These are phyloP conservation scores for Lasioglossum pauxillum DNA, from an alignment of 2,888 invertebrate species.

Conservation along the genomic window DNA sequence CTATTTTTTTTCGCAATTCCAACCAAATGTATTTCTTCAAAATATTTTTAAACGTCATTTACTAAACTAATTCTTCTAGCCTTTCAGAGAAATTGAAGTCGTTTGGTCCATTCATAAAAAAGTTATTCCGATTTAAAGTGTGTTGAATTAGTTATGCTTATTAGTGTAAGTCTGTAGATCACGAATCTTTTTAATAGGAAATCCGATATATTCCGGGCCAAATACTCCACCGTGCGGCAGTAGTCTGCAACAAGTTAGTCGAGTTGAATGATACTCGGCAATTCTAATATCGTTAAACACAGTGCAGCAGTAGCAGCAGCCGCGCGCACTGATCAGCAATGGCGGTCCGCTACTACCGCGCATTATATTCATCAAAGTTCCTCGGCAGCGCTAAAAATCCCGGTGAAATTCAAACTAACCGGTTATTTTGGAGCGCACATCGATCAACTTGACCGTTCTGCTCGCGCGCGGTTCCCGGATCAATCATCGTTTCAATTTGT, in stretches of 20 bases:
- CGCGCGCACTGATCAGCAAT: neutral
- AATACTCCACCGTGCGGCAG: neutral
- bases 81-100: too few species aligned
- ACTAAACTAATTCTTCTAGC: too few species aligned
- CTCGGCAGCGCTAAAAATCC: neutral
- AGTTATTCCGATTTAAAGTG: too few species aligned
- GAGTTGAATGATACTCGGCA: neutral
- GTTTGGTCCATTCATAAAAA: too few species aligned
- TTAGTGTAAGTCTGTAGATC: too few species aligned
- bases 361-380: neutral
- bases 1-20: too few species aligned
- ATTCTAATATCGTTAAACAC: neutral
- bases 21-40: too few species aligned
- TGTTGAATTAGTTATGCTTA: too few species aligned
- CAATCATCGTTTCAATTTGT: neutral
- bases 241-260: neutral
- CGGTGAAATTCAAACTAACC: neutral
- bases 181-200: too few species aligned
- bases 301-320: neutral
- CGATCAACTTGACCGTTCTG: neutral
- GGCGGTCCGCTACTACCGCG: neutral
- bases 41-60: too few species aligned
- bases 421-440: neutral
- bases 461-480: neutral
- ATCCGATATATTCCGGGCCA: too few species aligned